phyloP scores from a whole-genome alignment of 2,113 vertebrate genomes.

The Neodon shergylaensis region DNA sequence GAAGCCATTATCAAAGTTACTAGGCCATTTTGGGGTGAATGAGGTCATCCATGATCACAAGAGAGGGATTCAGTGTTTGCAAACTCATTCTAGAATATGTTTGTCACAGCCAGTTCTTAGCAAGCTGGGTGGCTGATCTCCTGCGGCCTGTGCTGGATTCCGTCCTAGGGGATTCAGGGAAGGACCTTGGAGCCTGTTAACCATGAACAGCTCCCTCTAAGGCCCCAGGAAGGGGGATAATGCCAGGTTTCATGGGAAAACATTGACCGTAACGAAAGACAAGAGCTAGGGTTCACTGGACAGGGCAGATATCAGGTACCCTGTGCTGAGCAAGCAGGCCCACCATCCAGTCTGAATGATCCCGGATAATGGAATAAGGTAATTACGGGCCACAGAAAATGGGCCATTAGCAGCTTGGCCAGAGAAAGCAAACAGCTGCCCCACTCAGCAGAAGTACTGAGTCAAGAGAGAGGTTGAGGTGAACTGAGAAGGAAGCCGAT shows the following conservation, averaged over 20 bases:
- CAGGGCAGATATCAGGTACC: conserved; percentile 6
- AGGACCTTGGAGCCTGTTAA: background rate
- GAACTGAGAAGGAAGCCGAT: background rate
- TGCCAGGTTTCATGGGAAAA: background rate
- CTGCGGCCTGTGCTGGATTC: background rate
- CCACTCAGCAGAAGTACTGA: conserved; percentile 56
- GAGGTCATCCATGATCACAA: background rate
- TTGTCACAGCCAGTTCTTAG: background rate
- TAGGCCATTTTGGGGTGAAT: background rate
- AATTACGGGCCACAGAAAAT: conserved; percentile 78
- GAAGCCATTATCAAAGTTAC: background rate
- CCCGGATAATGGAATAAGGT: conserved; percentile 74
- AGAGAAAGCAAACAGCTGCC: conserved; percentile 69
- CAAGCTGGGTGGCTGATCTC: background rate
- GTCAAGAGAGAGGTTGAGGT: background rate
- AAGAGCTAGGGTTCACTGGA: background rate
- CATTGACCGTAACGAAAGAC: background rate
- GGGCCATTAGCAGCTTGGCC: conserved; percentile 67
- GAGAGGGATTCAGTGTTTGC: background rate
- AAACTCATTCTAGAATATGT: background rate
- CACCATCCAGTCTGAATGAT: conserved; percentile 65
- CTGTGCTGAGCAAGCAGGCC: conserved; percentile 64
- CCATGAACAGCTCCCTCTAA: background rate
- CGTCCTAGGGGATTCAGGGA: background rate
- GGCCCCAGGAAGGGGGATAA: too few relatives aligned